Percentiles rank a stretch among this genome's conserved stretches.
Conservation (phyloP, 2,888 invertebrate genomes). For the Netelia virgata region DNA sequence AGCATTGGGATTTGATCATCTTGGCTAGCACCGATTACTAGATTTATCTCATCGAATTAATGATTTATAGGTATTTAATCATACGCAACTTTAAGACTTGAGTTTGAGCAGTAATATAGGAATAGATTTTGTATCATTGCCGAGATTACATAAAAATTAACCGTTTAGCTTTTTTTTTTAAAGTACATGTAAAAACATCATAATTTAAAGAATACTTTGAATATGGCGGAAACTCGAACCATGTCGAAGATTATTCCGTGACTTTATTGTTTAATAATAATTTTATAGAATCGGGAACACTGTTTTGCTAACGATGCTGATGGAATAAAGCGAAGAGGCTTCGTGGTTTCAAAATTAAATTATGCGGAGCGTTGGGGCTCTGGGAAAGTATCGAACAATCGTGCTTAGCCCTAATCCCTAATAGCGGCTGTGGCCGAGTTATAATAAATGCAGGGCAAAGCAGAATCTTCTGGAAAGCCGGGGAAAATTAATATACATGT, state of each 20-base stretch:
- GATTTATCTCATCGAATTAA: too few relatives aligned
- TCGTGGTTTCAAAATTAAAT: slow-evolving; percentile 35
- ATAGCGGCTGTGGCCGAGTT: slow-evolving; percentile 36
- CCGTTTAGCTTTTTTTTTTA: too few relatives aligned
- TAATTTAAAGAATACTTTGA: too few relatives aligned
- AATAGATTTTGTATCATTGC: too few relatives aligned
- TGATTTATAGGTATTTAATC: too few relatives aligned
- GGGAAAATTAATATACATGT: neutral
- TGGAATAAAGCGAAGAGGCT: slow-evolving; percentile 8
- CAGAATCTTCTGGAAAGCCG: neutral
- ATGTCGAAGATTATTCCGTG: neutral
- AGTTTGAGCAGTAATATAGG: too few relatives aligned
- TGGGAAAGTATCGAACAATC: neutral
- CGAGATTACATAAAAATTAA: too few relatives aligned
- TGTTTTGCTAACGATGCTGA: neutral
- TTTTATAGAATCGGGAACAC: neutral
- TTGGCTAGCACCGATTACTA: neutral
- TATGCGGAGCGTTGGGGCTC: slow-evolving; percentile 23
- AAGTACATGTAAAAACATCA: too few relatives aligned
- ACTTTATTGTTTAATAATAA: neutral
- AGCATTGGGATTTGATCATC: neutral
- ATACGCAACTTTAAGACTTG: too few relatives aligned
- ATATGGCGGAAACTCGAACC: neutral
- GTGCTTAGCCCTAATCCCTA: slow-evolving; percentile 52
- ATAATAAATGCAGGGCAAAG: neutral